These are phyloP conservation scores for Drosophila orena DNA, from an alignment of 1,140 invertebrate species.

Conservation along the genomic window DNA sequence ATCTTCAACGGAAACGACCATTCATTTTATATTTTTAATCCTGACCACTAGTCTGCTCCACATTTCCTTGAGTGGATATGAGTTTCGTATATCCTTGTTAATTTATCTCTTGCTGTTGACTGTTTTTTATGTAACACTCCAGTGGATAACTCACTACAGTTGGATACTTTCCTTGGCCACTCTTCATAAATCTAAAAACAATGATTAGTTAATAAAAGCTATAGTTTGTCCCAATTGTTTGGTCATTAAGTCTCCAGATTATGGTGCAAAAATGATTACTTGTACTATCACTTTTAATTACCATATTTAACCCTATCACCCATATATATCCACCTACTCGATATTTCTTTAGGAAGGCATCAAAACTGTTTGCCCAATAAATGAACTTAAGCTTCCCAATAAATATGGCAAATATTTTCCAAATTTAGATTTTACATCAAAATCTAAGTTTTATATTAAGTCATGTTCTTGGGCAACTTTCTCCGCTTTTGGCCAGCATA, in stretches of 20 bases:
- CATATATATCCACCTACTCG: no score
- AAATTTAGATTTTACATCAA: no score
- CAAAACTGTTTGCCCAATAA: neutral
- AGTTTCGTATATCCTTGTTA: slow-evolving; percentile 52
- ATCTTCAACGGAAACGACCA: slow-evolving; percentile 7
- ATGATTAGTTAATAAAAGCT: neutral
- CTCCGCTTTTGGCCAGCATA: slow-evolving; percentile 13
- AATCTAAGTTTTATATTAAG: slow-evolving; percentile 42
- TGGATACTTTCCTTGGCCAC: slow-evolving; percentile 32
- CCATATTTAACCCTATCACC: neutral
- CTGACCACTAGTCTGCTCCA: slow-evolving; percentile 22
- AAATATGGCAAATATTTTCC: no score
- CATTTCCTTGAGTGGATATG: slow-evolving; percentile 50
- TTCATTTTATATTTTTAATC: slow-evolving; percentile 16
- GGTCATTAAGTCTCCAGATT: no score
- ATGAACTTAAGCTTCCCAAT: neutral
- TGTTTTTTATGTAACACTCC: slow-evolving; percentile 1
- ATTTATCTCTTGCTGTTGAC: slow-evolving; percentile 8
- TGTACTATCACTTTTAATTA: no score
- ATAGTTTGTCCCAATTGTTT: no score
- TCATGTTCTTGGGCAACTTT: slow-evolving; percentile 42
- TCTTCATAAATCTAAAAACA: neutral
- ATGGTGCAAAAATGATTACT: no score
- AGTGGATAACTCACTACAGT: neutral
- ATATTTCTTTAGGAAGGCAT: neutral